Evolutionary conservation across 2,113 vertebrate species (phyloP).

Genomic region (Epinephelus moara): DNA sequence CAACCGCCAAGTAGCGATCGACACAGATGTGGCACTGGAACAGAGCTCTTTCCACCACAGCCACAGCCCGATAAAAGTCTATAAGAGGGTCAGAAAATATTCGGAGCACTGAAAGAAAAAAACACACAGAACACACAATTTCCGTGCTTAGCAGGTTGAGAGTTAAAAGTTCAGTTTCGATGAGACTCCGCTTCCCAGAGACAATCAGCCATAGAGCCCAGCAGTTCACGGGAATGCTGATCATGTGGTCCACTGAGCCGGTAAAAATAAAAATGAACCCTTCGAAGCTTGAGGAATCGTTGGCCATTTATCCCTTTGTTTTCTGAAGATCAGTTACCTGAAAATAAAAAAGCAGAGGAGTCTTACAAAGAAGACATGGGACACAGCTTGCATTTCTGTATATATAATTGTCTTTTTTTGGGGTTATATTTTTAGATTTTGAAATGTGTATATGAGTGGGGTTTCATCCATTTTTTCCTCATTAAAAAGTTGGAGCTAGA

Average conservation of each 20-base stretch:
- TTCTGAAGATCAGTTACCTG: background rate
- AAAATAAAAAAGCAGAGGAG: background rate
- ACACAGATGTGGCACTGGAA: constrained; percentile 42
- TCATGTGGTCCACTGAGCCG: background rate
- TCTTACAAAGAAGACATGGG: background rate
- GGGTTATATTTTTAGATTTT: background rate
- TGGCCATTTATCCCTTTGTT: background rate
- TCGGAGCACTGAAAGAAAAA: background rate
- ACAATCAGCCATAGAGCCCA: constrained; percentile 8
- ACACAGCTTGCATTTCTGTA: background rate
- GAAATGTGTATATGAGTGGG: background rate
- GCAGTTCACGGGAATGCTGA: background rate
- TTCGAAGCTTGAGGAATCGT: background rate
- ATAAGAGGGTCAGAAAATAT: background rate
- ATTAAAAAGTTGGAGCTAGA: too few species aligned
- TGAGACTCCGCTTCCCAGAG: background rate
- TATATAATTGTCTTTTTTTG: background rate
- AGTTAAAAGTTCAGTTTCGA: constrained; percentile 1
- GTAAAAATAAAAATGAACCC: background rate
- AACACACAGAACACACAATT: background rate
- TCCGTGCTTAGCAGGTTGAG: constrained; percentile 3
- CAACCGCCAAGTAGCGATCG: constrained; percentile 30
- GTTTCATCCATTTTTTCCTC: too few species aligned
- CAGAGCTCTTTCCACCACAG: background rate
- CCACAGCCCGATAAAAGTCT: background rate